Percentiles rank a stretch among this genome's conserved stretches.
These are phyloP conservation scores for Corvus cornix DNA, from an alignment of 2,113 vertebrate genomes.

Conservation along the genomic window DNA sequence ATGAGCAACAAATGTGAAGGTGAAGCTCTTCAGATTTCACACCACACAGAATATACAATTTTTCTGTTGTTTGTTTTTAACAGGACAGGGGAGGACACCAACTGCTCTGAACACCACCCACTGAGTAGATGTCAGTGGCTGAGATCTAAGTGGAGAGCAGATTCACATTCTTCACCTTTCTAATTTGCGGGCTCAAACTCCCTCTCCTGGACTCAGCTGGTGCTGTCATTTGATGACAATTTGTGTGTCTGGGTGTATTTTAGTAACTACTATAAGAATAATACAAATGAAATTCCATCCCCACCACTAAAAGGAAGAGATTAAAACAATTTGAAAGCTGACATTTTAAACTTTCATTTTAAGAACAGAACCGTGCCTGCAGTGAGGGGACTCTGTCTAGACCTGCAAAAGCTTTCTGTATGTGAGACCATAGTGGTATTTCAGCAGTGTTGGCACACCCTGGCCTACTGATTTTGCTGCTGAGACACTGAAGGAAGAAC, in stretches of 20 bases:
- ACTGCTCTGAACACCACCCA: background rate
- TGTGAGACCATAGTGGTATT: background rate
- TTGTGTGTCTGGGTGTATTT: background rate
- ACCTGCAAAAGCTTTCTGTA: background rate
- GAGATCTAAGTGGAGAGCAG: background rate
- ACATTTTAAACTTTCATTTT: background rate
- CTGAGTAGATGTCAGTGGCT: background rate
- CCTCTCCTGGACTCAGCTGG: conserved; percentile 26
- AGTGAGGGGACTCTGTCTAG: background rate
- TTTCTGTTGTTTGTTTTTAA: background rate
- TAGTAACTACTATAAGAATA: background rate
- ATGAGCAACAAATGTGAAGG: background rate
- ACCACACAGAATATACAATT: background rate
- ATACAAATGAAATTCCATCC: background rate
- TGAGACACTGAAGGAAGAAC: background rate
- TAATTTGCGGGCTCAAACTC: background rate
- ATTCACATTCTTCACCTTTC: background rate
- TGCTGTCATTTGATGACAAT: background rate
- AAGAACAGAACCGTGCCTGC: background rate
- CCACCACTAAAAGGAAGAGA: background rate
- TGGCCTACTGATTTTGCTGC: background rate
- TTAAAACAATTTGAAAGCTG: background rate
- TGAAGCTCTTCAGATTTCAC: background rate
- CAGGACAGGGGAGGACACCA: background rate
- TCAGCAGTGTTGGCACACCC: background rate